A percentile compares a stretch with the other conserved stretches of the same genome.
Conservation (phyloP, 2,113 vertebrate species). For the Chaetorhynchus papuensis region DNA sequence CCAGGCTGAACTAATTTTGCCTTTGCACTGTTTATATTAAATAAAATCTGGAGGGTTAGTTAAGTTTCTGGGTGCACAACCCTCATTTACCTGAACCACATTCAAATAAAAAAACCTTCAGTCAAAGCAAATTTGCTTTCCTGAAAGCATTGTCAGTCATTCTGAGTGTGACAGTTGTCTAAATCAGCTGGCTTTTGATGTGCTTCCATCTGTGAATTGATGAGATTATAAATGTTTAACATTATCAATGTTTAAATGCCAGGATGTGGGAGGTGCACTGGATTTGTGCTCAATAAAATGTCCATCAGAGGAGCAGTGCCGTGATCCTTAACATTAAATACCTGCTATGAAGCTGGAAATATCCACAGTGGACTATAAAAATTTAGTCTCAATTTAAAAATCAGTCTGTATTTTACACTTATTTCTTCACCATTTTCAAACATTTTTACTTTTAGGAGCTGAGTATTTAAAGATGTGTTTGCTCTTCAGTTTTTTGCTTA, state of each 20-base stretch:
- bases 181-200: not conserved
- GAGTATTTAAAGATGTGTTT: not conserved
- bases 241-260: not conserved
- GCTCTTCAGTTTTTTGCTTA: conserved; percentile 23
- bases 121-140: not conserved
- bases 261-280: not conserved
- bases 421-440: not conserved
- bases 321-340: not conserved
- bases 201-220: not conserved
- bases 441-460: not conserved
- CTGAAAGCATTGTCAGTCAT: not conserved
- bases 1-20: not conserved
- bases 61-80: not conserved
- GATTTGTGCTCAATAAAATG: not conserved
- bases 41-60: not conserved
- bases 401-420: not conserved
- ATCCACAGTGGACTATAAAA: not conserved
- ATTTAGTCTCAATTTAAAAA: not conserved
- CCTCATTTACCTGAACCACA: not conserved
- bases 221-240: too few species aligned
- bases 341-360: not conserved
- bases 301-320: not conserved
- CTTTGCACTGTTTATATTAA: not conserved
- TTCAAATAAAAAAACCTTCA: not conserved
- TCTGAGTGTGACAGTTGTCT: not conserved